Base-by-base conservation (phyloP, 2,113 vertebrate genomes). In the Oryzias curvinotus region DNA sequence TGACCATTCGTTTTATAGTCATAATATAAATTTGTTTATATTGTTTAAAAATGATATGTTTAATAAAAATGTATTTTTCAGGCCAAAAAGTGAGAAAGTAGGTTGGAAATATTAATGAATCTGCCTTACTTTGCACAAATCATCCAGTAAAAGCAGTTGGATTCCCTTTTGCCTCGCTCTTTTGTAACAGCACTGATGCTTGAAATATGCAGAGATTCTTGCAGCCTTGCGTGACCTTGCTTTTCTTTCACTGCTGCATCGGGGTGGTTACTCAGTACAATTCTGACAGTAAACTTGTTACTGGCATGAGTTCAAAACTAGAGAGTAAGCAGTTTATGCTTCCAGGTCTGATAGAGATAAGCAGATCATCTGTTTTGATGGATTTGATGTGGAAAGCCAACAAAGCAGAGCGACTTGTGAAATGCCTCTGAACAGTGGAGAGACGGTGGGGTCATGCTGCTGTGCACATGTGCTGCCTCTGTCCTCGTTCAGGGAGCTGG, bases 361-460 rank as follows among this genome's bases (percentile, higher is more conserved):
- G 87, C 87, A 83, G 79, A 78, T 85, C 63, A 83, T 78, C 83
- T 81, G 79, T 81, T 86, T 83, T 67, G 73, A 77, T 18, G 18
- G 71, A 84, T 83, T 75, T 70, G 18, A 82, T 81, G 57, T 66
- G 44, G 53, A 63, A 62, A 46, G 21, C 17, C 56, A 75, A 53
- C 42, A 21, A 52, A 46, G 68, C 69, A 47, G 62, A 65, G 73
- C 56, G 69, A 77, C 68, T 45, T 68, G 74, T 47, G 68, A 77
- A 78, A 77, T 78, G 72, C 43, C 23, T 15, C 68, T 54, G 71
- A 59, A 65, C 61, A 17, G 52, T 62, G 25, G 53, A 48, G 62
- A 54, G 66, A 60, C 68, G 58, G 50, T 53, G 62, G 59, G 52
- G 18, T 76, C 69, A 81, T 75, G 64, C 65, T 60, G 55, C 18